These are phyloP conservation scores for Amblyopsis hoosieri DNA, from an alignment of 2,797 vertebrate species.

Conservation along the genomic window DNA sequence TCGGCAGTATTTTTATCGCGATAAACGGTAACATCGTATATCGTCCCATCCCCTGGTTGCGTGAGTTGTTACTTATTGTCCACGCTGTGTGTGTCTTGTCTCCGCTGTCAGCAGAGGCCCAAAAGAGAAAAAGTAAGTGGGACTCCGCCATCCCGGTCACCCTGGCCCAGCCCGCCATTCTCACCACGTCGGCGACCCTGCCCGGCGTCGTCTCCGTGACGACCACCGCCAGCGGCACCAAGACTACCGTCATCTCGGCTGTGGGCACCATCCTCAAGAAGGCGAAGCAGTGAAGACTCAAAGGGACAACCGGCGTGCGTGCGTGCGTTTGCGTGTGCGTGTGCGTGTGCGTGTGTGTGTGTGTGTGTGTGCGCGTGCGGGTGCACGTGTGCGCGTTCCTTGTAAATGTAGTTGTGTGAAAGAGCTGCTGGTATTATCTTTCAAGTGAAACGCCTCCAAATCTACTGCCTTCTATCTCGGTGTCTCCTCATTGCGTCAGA, in stretches of 20 bases:
- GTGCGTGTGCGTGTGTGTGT: neutral
- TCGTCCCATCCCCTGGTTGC: no score
- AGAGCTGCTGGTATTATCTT: neutral
- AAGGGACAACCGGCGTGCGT: neutral
- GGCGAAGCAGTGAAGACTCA: slow-evolving; percentile 88
- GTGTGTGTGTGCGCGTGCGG: neutral
- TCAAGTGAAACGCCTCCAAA: slow-evolving; percentile 27
- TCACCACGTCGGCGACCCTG: slow-evolving; percentile 91
- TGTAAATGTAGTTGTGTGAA: neutral
- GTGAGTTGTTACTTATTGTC: neutral
- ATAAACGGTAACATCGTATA: no score
- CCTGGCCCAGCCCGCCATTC: slow-evolving; percentile 90
- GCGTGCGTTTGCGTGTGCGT: neutral
- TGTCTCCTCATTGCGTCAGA: no score
- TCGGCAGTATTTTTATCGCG: no score
- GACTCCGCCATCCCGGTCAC: slow-evolving; percentile 96
- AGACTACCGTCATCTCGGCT: slow-evolving; percentile 97
- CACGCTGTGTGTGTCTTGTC: neutral
- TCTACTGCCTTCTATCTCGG: slow-evolving; percentile 36
- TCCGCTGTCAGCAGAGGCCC: slow-evolving; percentile 81
- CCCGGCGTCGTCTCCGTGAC: slow-evolving; percentile 95
- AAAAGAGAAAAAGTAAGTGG: slow-evolving; percentile 99
- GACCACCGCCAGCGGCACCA: slow-evolving; percentile 95
- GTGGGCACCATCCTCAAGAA: slow-evolving; percentile 98
- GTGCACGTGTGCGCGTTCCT: slow-evolving; percentile 1